Evolutionary conservation across 2,113 vertebrate species (phyloP).

Genomic region (Actenoides lindsayi): DNA sequence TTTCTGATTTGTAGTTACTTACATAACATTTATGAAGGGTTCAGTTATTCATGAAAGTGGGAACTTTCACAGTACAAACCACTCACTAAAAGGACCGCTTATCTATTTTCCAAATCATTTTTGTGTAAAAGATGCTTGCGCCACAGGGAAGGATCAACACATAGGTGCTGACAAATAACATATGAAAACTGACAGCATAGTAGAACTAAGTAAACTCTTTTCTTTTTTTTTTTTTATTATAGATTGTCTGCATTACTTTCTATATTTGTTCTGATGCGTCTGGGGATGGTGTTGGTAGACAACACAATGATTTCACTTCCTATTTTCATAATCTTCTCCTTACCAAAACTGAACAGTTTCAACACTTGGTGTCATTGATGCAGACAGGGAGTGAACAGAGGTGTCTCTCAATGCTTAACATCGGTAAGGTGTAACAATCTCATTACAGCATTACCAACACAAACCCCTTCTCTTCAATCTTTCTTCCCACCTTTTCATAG

Average conservation of each 20-base stretch:
- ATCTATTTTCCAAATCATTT: neutral
- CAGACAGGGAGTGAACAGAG: neutral
- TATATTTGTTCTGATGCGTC: neutral
- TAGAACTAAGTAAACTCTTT: neutral
- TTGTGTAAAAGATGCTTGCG: neutral
- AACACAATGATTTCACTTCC: neutral
- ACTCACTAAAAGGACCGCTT: neutral
- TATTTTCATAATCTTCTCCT: neutral
- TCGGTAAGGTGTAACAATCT: neutral
- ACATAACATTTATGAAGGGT: neutral
- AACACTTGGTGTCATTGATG: neutral
- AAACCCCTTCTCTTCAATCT: neutral
- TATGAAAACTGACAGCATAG: neutral
- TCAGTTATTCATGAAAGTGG: neutral
- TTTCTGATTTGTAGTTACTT: neutral
- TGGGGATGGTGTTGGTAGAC: neutral
- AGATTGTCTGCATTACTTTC: neutral
- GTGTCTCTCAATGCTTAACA: neutral
- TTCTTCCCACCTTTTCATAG: conserved; percentile 94
- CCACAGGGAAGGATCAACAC: neutral
- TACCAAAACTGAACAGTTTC: neutral
- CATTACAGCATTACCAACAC: neutral
- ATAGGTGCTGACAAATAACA: neutral
- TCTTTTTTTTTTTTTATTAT: too few species aligned
- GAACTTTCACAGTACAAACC: neutral